A percentile compares a stretch with the other conserved stretches of the same genome.
phyloP scores from a whole-genome alignment of 2,113 vertebrate genomes.

The Psammodynastes pulverulentus region DNA sequence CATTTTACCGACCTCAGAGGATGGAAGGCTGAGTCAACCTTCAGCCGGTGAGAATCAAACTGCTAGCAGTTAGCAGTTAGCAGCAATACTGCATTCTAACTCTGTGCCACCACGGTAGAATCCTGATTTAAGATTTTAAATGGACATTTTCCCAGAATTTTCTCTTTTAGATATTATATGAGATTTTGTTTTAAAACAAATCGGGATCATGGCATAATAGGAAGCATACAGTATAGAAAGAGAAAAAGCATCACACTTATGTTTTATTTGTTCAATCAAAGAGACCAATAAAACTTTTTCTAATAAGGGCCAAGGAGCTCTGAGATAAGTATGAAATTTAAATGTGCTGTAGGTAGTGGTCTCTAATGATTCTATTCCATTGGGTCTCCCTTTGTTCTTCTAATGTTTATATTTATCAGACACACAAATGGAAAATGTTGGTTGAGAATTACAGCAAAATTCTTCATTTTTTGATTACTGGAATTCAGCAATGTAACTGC shows the following conservation, averaged over 20 bases:
- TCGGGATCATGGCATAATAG: not conserved
- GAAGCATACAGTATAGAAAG: not conserved
- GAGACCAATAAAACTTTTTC: not conserved
- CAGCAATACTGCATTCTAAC: not conserved
- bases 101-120: not conserved
- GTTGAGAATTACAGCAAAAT: conserved; percentile 4
- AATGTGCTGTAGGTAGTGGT: not conserved
- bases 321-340: not conserved
- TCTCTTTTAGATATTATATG: not conserved
- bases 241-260: not conserved
- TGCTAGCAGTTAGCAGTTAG: not conserved
- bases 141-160: not conserved
- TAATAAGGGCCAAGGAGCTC: not conserved
- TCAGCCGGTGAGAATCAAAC: not conserved
- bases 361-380: not conserved
- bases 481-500: conserved; percentile 12
- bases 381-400: not conserved
- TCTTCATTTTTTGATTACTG: conserved; percentile 25
- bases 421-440: not conserved
- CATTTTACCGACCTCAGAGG: no score
- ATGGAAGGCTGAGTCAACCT: not conserved
- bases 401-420: not conserved
- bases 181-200: not conserved
- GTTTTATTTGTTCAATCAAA: not conserved
- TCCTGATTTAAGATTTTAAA: not conserved